These are phyloP conservation scores for Xiphorhynchus elegans DNA, from an alignment of 2,113 vertebrate genomes.

Conservation along the genomic window DNA sequence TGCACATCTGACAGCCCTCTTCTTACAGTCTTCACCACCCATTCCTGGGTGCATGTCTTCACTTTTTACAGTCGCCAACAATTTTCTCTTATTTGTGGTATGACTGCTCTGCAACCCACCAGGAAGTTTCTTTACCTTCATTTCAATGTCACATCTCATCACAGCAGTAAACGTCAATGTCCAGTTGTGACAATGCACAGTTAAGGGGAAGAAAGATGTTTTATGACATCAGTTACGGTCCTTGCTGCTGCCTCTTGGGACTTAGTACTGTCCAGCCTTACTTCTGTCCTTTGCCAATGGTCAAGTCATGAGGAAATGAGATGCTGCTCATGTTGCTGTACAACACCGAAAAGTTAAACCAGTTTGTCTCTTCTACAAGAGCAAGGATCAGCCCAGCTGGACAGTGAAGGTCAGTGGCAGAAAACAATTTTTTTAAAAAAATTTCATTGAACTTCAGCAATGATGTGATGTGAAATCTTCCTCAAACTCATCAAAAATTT, in stretches of 20 bases:
- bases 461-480: not conserved
- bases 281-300: not conserved
- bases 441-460: not conserved
- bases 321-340: not conserved
- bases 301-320: not conserved
- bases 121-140: not conserved
- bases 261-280: not conserved
- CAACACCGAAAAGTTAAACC: not conserved
- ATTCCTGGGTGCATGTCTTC: not conserved
- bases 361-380: not conserved
- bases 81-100: not conserved
- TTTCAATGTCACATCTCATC: not conserved
- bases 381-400: not conserved
- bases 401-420: not conserved
- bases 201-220: not conserved
- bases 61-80: not conserved
- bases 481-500: not conserved
- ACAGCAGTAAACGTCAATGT: not conserved
- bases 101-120: not conserved
- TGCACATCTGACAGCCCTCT: not conserved
- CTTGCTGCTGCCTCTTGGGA: fast-evolving
- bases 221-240: not conserved
- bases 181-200: not conserved
- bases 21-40: not conserved
- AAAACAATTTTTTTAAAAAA: not conserved